Base-by-base conservation (phyloP, 2,888 invertebrate species). In the Lasioglossum figueresi region DNA sequence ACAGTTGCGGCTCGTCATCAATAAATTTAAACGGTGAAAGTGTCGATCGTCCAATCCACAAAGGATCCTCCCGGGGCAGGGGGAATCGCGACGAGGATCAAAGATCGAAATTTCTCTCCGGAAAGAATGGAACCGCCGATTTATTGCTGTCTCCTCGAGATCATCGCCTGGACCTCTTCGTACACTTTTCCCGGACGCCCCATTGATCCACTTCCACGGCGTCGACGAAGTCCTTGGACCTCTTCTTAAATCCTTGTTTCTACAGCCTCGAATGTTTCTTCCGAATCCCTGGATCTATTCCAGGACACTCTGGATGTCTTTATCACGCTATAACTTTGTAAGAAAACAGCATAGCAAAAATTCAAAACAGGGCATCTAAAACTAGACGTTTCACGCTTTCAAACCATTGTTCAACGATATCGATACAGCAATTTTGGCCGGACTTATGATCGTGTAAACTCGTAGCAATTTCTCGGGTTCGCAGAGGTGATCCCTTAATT, bases 1-100 rank as follows among this genome's bases (percentile, higher is more conserved):
- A 23, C 12, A 40, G 68, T 43, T n/a, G 43, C 48, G 31, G 43
- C 68, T 70, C 68, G 68, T 37, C 68, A 31, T 59, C 56, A 16
- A 78, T 71, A 45, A 71, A 80, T 80, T 10, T 14, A 59, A 71
- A 16, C 4, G 78, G 80, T 70, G 80, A 80, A 80, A 78, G 80
- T 27, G 45, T 27, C 16, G 37, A 34, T 31, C 78, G 80, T 78
- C 78, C n/a, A 73, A 79, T 59, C 6, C 68, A 4, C 27, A 27
- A 68, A 70, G n/a, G 40, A 70, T 37, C n/a, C 12, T 14, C 12
- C 2, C 40, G 75, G 1, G 48, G 48, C 45, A 23, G 4, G n/a
- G 23, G 40, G 40, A 37, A 19, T 23, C 68, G 68, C 37, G 34
- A 68, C 19, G 40, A 70, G 70, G 70, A 72, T 72, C 68, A 68